Conservation (phyloP, 2,888 invertebrate genomes). For the Drosophila neutralis region DNA sequence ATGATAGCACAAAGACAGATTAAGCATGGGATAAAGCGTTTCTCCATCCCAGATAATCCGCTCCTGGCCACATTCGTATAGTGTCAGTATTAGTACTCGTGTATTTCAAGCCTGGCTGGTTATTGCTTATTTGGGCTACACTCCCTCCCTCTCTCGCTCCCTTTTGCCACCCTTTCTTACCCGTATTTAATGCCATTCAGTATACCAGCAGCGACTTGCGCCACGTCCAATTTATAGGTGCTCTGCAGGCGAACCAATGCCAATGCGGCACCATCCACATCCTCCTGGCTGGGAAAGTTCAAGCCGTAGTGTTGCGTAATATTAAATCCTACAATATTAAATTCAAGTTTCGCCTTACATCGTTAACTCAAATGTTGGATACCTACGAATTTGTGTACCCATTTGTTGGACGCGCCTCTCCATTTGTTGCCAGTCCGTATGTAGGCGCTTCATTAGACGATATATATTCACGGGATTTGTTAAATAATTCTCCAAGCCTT, state of each 20-base stretch:
- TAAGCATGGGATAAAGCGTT: background rate
- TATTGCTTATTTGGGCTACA: conserved; percentile 68
- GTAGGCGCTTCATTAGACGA: conserved; percentile 95
- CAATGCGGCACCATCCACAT: conserved; percentile 96
- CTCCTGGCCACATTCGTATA: conserved; percentile 26
- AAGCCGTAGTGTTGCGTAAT: conserved; percentile 87
- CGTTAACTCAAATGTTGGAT: conserved; percentile 1
- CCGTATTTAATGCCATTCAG: conserved; percentile 93
- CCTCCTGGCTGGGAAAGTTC: conserved; percentile 95
- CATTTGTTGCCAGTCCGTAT: conserved; percentile 94
- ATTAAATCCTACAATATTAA: conserved; percentile 87
- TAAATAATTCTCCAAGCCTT: conserved; percentile 91
- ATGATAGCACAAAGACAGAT: no score
- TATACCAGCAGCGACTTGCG: conserved; percentile 93
- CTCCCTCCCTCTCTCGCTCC: background rate
- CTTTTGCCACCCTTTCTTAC: conserved; percentile 74
- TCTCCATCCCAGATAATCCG: conserved; percentile 1
- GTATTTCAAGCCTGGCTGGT: conserved; percentile 68
- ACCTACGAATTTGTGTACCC: conserved; percentile 85
- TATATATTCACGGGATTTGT: conserved; percentile 98
- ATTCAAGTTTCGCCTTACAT: conserved; percentile 4
- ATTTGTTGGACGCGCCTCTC: conserved; percentile 90
- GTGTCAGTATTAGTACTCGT: conserved; percentile 34
- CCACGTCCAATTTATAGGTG: conserved; percentile 95
- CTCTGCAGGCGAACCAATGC: conserved; percentile 97